Evolutionary conservation across 2,113 vertebrate genomes (phyloP), one percentile per base, ranked within the genome.

Genomic region (Pampusana beccarii): DNA sequence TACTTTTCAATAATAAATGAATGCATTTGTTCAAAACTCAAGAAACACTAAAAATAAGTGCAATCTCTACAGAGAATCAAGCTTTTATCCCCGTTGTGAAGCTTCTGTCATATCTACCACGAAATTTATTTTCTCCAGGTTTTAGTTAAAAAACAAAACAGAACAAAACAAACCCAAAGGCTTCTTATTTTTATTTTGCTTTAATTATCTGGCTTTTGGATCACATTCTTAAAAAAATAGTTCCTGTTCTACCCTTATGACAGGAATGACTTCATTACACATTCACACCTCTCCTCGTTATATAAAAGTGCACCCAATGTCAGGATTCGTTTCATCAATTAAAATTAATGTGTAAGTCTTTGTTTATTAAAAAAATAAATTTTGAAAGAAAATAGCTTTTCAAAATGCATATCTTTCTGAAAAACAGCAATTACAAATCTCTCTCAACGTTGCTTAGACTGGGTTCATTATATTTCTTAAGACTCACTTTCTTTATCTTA

Each of bases 161-260:
- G 8, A 5, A 2, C 2, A 61, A 53, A 2, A 42, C 20, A 66
- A 65, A 12, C 29, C 16, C 3, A 4, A 2, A n/a, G 2, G 13
- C 19, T 54, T 57, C 38, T 70, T 9, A 5, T 11, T 50, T 28
- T 48, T 34, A 17, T 80, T 81, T 88, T 69, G 5, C 8, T 70
- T 80, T 53, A 2, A 29, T 51, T 85, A 4, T 24, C 11, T 81
- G 29, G 4, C 1, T 44, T 74, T 77, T 86, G 67, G 13, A 10
- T 42, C 7, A 42, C 6, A 61, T 65, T 70, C 58, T 65, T 65
- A 31, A 29, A 54, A 33, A 48, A 69, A n/a, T 74, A 58, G 5
- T 36, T 82, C 34, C 42, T 60, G 9, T 51, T 58, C 31, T 74
- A 58, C 12, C 5, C 2, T 2, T 34, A 34, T 16, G 34, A 69